Percentiles rank a stretch among this genome's conserved stretches.
Conservation (phyloP, 2,888 invertebrate genomes). For the Erebia palarica region DNA sequence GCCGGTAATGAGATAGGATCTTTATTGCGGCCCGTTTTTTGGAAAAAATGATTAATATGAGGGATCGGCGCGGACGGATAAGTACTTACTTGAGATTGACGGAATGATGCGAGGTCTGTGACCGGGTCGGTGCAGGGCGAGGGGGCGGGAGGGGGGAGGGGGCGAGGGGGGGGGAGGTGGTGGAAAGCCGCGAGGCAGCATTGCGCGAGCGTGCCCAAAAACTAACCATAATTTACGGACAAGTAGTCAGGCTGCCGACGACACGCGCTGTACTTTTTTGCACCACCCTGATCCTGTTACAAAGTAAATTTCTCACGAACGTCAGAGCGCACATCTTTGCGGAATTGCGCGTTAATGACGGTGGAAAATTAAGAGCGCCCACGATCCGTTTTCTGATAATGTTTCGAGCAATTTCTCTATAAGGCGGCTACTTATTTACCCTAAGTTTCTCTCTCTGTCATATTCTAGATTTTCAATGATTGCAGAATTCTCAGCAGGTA, state of each 20-base stretch:
- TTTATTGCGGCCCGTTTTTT: constrained; percentile 68
- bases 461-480: too few species aligned
- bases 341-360: constrained; percentile 72
- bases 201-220: constrained; percentile 79
- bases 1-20: constrained; percentile 65
- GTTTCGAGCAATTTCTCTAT: constrained; percentile 52
- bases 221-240: constrained; percentile 83
- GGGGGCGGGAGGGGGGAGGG: constrained; percentile 46
- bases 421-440: background rate
- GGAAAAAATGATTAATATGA: constrained; percentile 77
- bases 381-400: constrained; percentile 52
- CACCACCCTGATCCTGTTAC: constrained; percentile 72
- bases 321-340: constrained; percentile 68
- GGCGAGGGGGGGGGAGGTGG: constrained; percentile 52
- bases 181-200: constrained; percentile 78
- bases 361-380: constrained; percentile 61
- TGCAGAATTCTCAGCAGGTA: too few species aligned
- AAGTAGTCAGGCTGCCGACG: constrained; percentile 73
- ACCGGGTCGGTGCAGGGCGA: constrained; percentile 60
- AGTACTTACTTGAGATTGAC: constrained; percentile 81
- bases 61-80: constrained; percentile 77
- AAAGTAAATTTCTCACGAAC: constrained; percentile 77
- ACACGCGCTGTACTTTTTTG: constrained; percentile 74
- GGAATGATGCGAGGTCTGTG: constrained; percentile 78
- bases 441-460: too few species aligned